phyloP scores from a whole-genome alignment of 2,797 vertebrate species.

The Clarias platycephalus region DNA sequence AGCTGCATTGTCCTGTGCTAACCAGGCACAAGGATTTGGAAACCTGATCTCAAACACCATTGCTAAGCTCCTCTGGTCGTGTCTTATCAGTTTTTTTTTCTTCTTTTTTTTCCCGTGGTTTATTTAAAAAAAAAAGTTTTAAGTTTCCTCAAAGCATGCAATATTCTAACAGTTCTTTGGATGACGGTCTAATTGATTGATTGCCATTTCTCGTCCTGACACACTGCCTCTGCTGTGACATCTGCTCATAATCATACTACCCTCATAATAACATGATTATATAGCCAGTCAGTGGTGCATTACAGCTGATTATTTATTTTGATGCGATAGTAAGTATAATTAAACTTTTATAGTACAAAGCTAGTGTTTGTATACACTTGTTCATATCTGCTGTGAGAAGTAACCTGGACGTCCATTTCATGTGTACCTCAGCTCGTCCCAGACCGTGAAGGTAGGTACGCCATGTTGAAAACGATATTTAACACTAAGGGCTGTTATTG shows the following conservation, averaged over 20 bases:
- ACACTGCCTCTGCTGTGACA: conserved; percentile 60
- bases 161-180: conserved; percentile 37
- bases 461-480: neutral
- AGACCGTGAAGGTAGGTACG: neutral
- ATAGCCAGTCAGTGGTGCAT: neutral
- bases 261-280: no score
- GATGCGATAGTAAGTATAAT: neutral
- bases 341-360: neutral
- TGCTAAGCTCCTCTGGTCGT: neutral
- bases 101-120: neutral
- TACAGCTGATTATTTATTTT: neutral
- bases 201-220: conserved; percentile 71
- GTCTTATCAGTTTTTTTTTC: neutral
- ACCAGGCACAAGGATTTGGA: conserved; percentile 77
- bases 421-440: conserved; percentile 46
- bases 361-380: neutral
- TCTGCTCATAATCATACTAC: conserved; percentile 11
- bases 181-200: conserved; percentile 67
- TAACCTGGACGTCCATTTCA: neutral
- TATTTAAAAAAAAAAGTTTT: neutral
- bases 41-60: conserved; percentile 56
- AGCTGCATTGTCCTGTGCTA: conserved; percentile 80
- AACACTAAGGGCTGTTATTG: neutral
- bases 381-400: neutral
- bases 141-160: neutral